Conservation (phyloP, 1,140 invertebrate species). For the Bradysia coprophila region DNA sequence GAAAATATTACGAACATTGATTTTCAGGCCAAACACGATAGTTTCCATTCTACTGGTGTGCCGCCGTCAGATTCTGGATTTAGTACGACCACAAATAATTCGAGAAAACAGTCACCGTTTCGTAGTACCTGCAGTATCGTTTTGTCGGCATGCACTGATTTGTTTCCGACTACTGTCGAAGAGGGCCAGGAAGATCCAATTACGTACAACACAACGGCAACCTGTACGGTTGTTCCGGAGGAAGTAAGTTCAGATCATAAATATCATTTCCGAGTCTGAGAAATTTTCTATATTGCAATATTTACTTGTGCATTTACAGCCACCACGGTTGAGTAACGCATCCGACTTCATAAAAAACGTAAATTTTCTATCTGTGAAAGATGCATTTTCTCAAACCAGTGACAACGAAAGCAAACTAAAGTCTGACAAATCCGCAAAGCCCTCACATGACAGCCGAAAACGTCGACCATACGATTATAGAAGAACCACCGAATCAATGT, state of each 20-base stretch:
- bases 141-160: constrained; percentile 27
- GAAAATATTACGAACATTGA: too few relatives aligned
- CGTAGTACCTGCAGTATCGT: constrained; percentile 50
- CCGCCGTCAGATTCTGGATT: constrained; percentile 14
- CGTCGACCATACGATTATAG: constrained; percentile 11
- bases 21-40: constrained; percentile 4
- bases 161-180: constrained; percentile 10
- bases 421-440: constrained; percentile 7
- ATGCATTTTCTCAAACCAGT: constrained; percentile 21
- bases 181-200: constrained; percentile 10
- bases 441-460: constrained; percentile 2
- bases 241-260: constrained; percentile 9
- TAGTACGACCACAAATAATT: constrained; percentile 6
- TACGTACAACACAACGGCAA: constrained; percentile 13
- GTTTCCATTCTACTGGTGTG: constrained; percentile 20
- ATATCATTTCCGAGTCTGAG: too few relatives aligned
- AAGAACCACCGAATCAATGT: constrained; percentile 11
- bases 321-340: too few relatives aligned
- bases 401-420: constrained; percentile 15
- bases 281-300: too few relatives aligned
- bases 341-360: neutral
- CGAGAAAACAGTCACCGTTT: constrained; percentile 17
- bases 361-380: constrained; percentile 10
- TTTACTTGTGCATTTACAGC: too few relatives aligned
- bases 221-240: constrained; percentile 15